These are phyloP conservation scores for Pachliopta kotzebuea DNA, from an alignment of 2,888 invertebrate genomes.

Conservation along the genomic window DNA sequence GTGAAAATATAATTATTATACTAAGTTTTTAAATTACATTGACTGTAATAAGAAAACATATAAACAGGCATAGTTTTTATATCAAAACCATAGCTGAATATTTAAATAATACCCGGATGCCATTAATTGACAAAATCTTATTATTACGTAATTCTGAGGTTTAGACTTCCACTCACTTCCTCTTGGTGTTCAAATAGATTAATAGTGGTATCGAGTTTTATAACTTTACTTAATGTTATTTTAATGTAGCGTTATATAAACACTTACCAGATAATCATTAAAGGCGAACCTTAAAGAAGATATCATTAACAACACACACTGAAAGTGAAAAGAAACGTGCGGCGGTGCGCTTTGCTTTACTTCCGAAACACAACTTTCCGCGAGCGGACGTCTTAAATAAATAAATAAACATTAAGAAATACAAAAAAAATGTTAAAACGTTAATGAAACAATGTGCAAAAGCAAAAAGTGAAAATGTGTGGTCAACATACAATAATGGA, in stretches of 20 bases:
- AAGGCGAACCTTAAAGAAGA: conserved; percentile 36
- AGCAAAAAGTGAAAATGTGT: conserved; percentile 47
- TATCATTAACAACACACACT: conserved; percentile 37
- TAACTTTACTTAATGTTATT: conserved; percentile 24
- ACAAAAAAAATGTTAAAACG: conserved; percentile 41
- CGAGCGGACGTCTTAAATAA: conserved; percentile 53
- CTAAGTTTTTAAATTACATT: too few species aligned
- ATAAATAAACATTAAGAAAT: conserved; percentile 32
- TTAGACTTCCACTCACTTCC: not conserved
- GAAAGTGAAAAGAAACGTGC: conserved; percentile 68
- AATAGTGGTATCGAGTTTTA: conserved; percentile 5
- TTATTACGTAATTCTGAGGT: not conserved
- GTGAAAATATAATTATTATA: too few species aligned
- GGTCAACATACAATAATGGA: conserved; percentile 40
- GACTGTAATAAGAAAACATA: too few species aligned
- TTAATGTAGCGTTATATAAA: conserved; percentile 26
- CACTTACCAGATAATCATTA: conserved; percentile 22
- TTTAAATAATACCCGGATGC: not conserved
- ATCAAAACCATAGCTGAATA: not conserved
- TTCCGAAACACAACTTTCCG: conserved; percentile 64
- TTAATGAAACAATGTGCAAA: conserved; percentile 38
- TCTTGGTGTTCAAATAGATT: conserved; percentile 2
- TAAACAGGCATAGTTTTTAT: not conserved
- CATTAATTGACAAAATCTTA: not conserved
- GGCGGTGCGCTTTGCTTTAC: conserved; percentile 50